Evolutionary conservation across 1,140 invertebrate genomes (phyloP).

Genomic region (Papilio glaucus): DNA sequence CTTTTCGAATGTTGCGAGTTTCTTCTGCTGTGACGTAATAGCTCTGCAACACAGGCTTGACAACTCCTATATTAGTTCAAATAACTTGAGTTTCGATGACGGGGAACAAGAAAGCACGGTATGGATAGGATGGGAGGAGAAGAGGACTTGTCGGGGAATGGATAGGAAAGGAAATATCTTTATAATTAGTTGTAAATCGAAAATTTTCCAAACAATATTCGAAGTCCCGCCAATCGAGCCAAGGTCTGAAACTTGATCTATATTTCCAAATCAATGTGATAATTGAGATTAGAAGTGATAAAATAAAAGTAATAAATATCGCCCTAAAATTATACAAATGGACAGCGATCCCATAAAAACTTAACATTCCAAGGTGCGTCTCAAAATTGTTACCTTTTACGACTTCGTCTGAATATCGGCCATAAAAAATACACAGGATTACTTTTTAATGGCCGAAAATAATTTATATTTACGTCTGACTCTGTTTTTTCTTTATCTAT

Average conservation of each 20-base stretch:
- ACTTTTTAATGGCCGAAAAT: neutral
- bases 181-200: no score
- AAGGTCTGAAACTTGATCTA: neutral
- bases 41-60: neutral
- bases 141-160: no score
- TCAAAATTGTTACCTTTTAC: constrained; percentile 13
- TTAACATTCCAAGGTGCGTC: constrained; percentile 11
- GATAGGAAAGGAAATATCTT: no score
- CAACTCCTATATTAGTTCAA: neutral
- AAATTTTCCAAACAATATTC: neutral
- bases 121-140: no score
- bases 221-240: no score
- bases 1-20: neutral
- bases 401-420: constrained; percentile 6
- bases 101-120: no score
- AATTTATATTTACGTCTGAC: neutral
- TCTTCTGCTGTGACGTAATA: neutral
- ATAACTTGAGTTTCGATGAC: no score
- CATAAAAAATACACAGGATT: constrained; percentile 1
- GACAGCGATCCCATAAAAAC: constrained; percentile 1
- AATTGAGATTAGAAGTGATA: neutral
- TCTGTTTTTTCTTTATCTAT: neutral
- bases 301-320: constrained; percentile 3
- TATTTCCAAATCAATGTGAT: neutral
- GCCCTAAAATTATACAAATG: neutral